These are phyloP conservation scores for Arrhopalites spinosus DNA, from an alignment of 2,888 invertebrate species.

Conservation along the genomic window DNA sequence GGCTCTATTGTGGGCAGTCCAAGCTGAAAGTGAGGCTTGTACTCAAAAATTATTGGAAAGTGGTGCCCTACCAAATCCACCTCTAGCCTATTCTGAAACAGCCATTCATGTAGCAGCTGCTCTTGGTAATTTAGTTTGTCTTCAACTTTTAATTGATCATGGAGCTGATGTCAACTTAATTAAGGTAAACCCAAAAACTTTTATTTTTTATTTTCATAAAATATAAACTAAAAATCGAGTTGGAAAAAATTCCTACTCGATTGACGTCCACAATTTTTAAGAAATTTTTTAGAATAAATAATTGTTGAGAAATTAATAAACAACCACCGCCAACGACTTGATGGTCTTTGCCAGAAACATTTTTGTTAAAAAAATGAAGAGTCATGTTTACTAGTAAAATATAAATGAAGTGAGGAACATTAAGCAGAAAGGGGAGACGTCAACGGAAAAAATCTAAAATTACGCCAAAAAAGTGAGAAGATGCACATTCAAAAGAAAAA, in stretches of 20 bases:
- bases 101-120: slow-evolving; percentile 79
- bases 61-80: slow-evolving; percentile 76
- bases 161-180: slow-evolving; percentile 67
- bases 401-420: not conserved
- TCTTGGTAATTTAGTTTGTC: slow-evolving; percentile 72
- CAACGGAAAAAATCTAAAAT: slow-evolving; percentile 9
- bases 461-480: not conserved
- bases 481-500: too few relatives aligned
- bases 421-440: not conserved
- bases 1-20: slow-evolving; percentile 83
- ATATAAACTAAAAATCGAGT: too few relatives aligned
- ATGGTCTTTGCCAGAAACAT: too few relatives aligned
- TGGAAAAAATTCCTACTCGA: too few relatives aligned
- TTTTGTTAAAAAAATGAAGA: too few relatives aligned
- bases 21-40: slow-evolving; percentile 76
- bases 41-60: slow-evolving; percentile 73
- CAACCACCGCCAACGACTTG: too few relatives aligned
- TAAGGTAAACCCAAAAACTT: slow-evolving; percentile 38
- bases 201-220: too few relatives aligned
- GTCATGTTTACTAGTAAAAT: too few relatives aligned
- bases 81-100: slow-evolving; percentile 65
- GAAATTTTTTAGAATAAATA: too few relatives aligned
- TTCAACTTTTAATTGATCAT: slow-evolving; percentile 73
- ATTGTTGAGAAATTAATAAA: too few relatives aligned
- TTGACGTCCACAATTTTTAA: too few relatives aligned